phyloP scores from a whole-genome alignment of 2,888 invertebrate species.

The Lepeophtheirus nordmannii region DNA sequence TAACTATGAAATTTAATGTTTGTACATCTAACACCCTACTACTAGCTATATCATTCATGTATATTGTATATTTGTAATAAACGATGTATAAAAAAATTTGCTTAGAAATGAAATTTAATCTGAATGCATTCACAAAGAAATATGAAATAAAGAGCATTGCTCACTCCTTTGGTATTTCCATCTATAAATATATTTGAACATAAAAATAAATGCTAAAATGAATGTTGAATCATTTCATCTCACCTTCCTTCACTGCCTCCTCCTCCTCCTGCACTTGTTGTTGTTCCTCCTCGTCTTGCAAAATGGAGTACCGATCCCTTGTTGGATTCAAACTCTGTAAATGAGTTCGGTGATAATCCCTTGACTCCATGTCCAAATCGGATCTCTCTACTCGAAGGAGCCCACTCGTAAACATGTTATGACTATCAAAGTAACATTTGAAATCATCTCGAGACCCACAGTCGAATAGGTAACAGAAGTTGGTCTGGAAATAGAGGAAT shows the following conservation, averaged over 20 bases:
- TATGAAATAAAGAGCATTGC: too few species aligned
- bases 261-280: not conserved
- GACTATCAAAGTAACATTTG: conserved; percentile 77
- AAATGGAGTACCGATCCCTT: not conserved
- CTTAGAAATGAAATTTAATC: too few species aligned
- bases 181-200: too few species aligned
- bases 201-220: too few species aligned
- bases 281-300: not conserved
- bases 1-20: too few species aligned
- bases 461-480: conserved; percentile 77
- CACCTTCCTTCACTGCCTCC: not conserved
- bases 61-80: too few species aligned
- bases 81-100: too few species aligned
- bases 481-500: conserved; percentile 33
- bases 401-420: conserved; percentile 72
- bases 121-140: too few species aligned
- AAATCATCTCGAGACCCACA: conserved; percentile 71
- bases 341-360: not conserved
- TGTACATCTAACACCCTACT: too few species aligned
- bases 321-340: not conserved
- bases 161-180: too few species aligned
- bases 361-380: conserved; percentile 33
- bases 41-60: too few species aligned
- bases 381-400: conserved; percentile 52
- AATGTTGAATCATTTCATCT: not conserved